These are phyloP conservation scores for Hydrophis major DNA, from an alignment of 2,797 vertebrate species.

Conservation along the genomic window DNA sequence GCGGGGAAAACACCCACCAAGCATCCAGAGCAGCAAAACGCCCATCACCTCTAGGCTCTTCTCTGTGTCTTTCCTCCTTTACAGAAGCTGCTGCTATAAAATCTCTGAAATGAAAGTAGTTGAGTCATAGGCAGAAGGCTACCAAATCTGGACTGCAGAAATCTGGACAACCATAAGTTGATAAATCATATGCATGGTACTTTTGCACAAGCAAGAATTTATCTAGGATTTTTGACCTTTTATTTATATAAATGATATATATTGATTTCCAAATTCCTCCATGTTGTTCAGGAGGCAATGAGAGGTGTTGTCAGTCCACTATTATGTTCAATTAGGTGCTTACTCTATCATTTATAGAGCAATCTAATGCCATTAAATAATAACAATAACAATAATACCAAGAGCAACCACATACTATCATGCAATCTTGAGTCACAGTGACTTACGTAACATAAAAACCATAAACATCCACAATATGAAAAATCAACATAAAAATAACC, in stretches of 20 bases:
- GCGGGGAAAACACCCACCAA: not conserved
- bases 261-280: not conserved
- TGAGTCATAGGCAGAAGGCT: not conserved
- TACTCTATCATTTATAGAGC: not conserved
- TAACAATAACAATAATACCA: not conserved
- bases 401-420: not conserved
- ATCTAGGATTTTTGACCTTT: not conserved
- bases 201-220: not conserved
- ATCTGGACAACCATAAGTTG: not conserved
- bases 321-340: not conserved
- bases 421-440: not conserved
- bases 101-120: not conserved
- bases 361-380: not conserved
- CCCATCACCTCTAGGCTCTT: not conserved
- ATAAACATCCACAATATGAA: not conserved
- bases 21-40: not conserved
- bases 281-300: not conserved
- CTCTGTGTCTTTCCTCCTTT: not conserved
- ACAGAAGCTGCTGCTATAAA: not conserved
- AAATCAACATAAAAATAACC: not conserved
- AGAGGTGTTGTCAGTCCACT: not conserved
- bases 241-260: not conserved
- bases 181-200: not conserved
- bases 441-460: not conserved
- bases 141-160: not conserved